Conservation (phyloP, 2,888 invertebrate species). For the Malthinus flaveolus region DNA sequence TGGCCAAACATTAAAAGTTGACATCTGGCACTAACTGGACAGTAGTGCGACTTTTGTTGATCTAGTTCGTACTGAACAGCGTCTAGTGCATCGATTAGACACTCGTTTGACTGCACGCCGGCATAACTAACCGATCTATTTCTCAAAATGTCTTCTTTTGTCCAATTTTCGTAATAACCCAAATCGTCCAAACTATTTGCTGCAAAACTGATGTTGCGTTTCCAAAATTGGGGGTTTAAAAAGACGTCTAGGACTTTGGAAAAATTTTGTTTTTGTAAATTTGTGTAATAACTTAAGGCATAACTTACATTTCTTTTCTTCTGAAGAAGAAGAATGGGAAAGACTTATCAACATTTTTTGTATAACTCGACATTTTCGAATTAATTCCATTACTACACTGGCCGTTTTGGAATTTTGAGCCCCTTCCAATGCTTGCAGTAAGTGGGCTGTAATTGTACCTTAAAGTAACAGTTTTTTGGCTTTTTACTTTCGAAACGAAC, state of each 20-base stretch:
- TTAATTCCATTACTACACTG: slow-evolving; percentile 21
- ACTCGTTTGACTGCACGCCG: slow-evolving; percentile 38
- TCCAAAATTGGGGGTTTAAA: slow-evolving; percentile 36
- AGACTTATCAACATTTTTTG: slow-evolving; percentile 29
- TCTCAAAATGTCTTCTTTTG: slow-evolving; percentile 30
- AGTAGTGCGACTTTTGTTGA: slow-evolving; percentile 21
- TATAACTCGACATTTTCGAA: slow-evolving; percentile 28
- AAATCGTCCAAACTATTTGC: slow-evolving; percentile 26
- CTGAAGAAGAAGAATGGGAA: slow-evolving; percentile 34
- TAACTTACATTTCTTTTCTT: slow-evolving; percentile 38
- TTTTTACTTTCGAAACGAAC: slow-evolving; percentile 39
- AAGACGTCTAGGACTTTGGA: no score
- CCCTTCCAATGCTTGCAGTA: slow-evolving; percentile 22
- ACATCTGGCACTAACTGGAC: slow-evolving; percentile 35
- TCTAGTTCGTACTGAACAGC: slow-evolving; percentile 15
- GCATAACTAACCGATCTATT: slow-evolving; percentile 38
- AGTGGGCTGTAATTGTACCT: slow-evolving; percentile 29
- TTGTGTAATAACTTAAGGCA: background rate
- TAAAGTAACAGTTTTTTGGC: background rate
- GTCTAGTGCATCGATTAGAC: slow-evolving; percentile 37
- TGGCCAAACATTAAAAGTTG: slow-evolving; percentile 38
- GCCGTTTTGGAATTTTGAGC: background rate
- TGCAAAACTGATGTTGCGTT: slow-evolving; percentile 16
- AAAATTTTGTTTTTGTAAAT: no score
- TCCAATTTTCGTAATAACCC: slow-evolving; percentile 41